These are phyloP conservation scores for Hybognathus amarus DNA, from an alignment of 2,797 vertebrate genomes.

Conservation along the genomic window DNA sequence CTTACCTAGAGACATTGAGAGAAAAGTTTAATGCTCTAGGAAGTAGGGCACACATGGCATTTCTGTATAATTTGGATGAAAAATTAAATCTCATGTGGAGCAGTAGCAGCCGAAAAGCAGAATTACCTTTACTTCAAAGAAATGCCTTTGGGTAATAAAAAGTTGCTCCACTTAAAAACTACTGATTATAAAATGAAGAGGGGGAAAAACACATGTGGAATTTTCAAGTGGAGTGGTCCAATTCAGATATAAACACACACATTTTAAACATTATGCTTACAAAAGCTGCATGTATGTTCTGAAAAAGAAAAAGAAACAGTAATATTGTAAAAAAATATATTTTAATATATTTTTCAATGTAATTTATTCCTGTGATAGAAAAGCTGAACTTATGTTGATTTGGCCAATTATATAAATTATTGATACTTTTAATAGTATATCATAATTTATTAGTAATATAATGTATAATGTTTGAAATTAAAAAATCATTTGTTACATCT, in stretches of 20 bases:
- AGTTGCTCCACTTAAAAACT: conserved; percentile 18
- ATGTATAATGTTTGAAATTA: too few species aligned
- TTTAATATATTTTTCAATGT: too few species aligned
- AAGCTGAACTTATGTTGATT: too few species aligned
- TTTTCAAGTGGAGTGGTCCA: background rate
- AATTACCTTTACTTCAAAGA: conserved; percentile 37
- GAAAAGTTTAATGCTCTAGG: background rate
- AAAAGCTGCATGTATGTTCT: too few species aligned
- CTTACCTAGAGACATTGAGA: background rate
- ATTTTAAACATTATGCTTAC: too few species aligned
- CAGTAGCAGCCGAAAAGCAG: background rate
- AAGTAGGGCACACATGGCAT: background rate
- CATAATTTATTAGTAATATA: too few species aligned
- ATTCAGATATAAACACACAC: background rate
- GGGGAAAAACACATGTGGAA: background rate
- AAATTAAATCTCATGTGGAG: conserved; percentile 7
- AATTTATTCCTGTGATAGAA: too few species aligned
- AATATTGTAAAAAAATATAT: too few species aligned
- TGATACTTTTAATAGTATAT: too few species aligned
- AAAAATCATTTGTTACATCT: too few species aligned
- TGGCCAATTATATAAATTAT: too few species aligned
- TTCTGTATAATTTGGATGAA: conserved; percentile 7
- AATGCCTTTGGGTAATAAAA: conserved; percentile 22
- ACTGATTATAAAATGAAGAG: background rate
- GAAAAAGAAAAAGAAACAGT: too few species aligned